Evolutionary conservation across 2,797 vertebrate species (phyloP).

Genomic region (Taenioides sp.): DNA sequence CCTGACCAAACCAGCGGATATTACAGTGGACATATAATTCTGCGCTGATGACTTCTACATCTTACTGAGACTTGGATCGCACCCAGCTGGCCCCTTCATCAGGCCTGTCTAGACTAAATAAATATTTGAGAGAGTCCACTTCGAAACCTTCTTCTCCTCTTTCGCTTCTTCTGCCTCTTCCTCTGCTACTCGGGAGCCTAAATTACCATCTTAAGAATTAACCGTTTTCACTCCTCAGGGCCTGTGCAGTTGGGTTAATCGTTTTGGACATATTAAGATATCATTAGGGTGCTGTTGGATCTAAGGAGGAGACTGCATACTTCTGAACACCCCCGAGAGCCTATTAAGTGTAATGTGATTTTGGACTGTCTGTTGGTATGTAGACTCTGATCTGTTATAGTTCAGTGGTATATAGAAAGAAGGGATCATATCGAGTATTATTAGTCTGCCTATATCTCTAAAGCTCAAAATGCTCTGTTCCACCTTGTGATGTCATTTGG

Average conservation of each 20-base stretch:
- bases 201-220: slow-evolving; percentile 25
- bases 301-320: background rate
- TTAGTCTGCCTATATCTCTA: no score
- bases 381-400: background rate
- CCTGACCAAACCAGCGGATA: slow-evolving; percentile 19
- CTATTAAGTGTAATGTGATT: slow-evolving; percentile 5
- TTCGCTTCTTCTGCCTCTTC: background rate
- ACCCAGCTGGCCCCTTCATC: slow-evolving; percentile 59
- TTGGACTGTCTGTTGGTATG: background rate
- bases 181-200: slow-evolving; percentile 18
- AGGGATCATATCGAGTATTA: background rate
- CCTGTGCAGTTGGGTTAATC: slow-evolving; percentile 10
- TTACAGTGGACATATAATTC: slow-evolving; percentile 19
- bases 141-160: slow-evolving; percentile 1
- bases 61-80: slow-evolving; percentile 52
- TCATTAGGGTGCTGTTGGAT: slow-evolving; percentile 16
- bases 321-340: slow-evolving; percentile 8
- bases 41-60: slow-evolving; percentile 31
- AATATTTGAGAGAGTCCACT: slow-evolving; percentile 54
- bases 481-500: no score
- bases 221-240: slow-evolving; percentile 16
- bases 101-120: slow-evolving; percentile 37
- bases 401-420: background rate
- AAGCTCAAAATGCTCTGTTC: no score
- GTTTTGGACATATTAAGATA: slow-evolving; percentile 19